Evolutionary conservation across 2,113 vertebrate genomes (phyloP), one percentile per base, ranked within the genome.

Genomic region (Columba janthina): DNA sequence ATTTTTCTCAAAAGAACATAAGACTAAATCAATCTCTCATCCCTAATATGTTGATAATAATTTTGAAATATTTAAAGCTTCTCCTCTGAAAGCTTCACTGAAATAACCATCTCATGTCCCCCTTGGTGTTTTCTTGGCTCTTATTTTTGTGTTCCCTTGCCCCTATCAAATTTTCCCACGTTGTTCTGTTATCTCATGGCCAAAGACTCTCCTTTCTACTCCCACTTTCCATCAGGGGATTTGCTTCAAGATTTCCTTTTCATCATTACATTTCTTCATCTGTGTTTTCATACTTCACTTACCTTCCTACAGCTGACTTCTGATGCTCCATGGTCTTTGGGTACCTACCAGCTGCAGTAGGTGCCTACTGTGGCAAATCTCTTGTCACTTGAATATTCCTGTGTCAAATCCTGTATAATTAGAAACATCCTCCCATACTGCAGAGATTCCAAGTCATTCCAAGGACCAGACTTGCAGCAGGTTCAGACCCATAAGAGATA

Each of bases 1-100:
- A 81, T 97, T 97, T 95, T 96, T 75, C 96, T 94, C 91, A 88
- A 81, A 97, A 97, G 97, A 96, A 94, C 80, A 79, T 90, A 95
- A 91, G 93, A 95, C 89, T 91, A 90, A 97, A 97, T 84, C 95
- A 97, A 93, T 96, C 94, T 94, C 64, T 58, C 80, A 84, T 67
- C 75, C 87, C 86, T 97, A 97, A 95, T 86, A 97, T 76, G 94
- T 66, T 96, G 94, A 90, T 96, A 95, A 96, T 94, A 6, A 8
- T 81, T 93, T 76, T 92, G 91, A 97, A 97, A 95, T 95, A 97
- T 91, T 97, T 96, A 89, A 97, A 94, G 79, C 60, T 81, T 92
- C 72, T 65, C 62, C 95, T 95, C 54, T 31, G 79, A 78, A 89
- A 85, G 80, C 50, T 94, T 91, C 54, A 17, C 38, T 90, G 79